Evolutionary conservation across 1,140 invertebrate genomes (phyloP).

Genomic region (Sinella curviseta): DNA sequence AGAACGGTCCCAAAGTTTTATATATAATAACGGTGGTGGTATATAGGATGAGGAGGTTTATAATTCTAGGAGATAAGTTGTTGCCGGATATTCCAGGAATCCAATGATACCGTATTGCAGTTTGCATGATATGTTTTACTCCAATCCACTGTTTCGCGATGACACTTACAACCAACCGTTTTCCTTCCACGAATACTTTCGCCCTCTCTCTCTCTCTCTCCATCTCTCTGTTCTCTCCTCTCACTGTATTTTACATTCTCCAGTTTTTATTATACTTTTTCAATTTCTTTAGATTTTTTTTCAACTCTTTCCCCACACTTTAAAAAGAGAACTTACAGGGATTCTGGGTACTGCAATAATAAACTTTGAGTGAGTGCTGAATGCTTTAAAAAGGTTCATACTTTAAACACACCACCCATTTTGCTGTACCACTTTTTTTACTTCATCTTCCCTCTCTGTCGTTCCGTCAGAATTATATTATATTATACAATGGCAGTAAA

Average conservation of each 20-base stretch:
- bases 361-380: constrained; percentile 14
- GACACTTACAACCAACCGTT: too few relatives aligned
- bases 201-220: too few relatives aligned
- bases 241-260: neutral
- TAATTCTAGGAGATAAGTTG: neutral
- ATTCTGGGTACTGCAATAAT: constrained; percentile 17
- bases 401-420: too few relatives aligned
- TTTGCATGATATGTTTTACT: neutral
- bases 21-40: neutral
- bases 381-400: too few relatives aligned
- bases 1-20: neutral
- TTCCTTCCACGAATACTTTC: neutral
- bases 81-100: neutral
- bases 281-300: constrained; percentile 12
- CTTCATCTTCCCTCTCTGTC: too few relatives aligned
- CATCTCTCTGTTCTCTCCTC: neutral
- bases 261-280: constrained; percentile 15
- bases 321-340: neutral
- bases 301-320: neutral
- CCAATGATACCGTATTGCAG: neutral
- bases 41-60: too few relatives aligned
- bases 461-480: too few relatives aligned
- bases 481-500: too few relatives aligned
- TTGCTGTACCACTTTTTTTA: too few relatives aligned
- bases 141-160: neutral